phyloP scores from a whole-genome alignment of 1,140 invertebrate genomes.

The Drosophila erecta region DNA sequence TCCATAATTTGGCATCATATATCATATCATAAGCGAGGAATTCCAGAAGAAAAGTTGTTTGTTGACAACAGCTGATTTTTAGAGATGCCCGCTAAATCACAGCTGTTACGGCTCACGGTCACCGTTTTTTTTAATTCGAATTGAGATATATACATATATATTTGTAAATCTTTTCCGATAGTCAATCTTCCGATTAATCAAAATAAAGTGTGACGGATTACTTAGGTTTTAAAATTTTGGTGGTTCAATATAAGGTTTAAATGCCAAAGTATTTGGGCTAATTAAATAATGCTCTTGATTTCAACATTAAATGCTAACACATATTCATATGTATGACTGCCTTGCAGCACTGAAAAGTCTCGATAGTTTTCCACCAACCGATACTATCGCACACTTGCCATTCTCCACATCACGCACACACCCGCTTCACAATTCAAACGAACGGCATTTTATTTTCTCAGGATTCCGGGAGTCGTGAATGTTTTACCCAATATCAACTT shows the following conservation, averaged over 20 bases:
- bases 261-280: not conserved
- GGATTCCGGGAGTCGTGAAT: constrained; percentile 6
- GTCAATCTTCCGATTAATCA: not conserved
- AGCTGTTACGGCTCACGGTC: not conserved
- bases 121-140: not conserved
- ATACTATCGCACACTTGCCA: constrained; percentile 15
- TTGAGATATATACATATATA: too few relatives aligned
- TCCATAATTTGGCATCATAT: constrained; percentile 27
- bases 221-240: too few relatives aligned
- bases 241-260: not conserved
- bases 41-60: not conserved
- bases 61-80: not conserved
- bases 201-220: not conserved
- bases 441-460: constrained; percentile 78
- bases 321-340: too few relatives aligned
- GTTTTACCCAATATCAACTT: constrained; percentile 16
- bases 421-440: constrained; percentile 71
- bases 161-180: not conserved
- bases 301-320: not conserved
- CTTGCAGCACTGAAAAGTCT: not conserved
- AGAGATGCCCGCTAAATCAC: constrained; percentile 1
- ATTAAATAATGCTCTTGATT: not conserved
- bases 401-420: constrained; percentile 22
- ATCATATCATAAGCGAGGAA: constrained; percentile 7
- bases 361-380: not conserved